Conservation (phyloP, 2,113 vertebrate species). For the Forbesichthys papilliferus region DNA sequence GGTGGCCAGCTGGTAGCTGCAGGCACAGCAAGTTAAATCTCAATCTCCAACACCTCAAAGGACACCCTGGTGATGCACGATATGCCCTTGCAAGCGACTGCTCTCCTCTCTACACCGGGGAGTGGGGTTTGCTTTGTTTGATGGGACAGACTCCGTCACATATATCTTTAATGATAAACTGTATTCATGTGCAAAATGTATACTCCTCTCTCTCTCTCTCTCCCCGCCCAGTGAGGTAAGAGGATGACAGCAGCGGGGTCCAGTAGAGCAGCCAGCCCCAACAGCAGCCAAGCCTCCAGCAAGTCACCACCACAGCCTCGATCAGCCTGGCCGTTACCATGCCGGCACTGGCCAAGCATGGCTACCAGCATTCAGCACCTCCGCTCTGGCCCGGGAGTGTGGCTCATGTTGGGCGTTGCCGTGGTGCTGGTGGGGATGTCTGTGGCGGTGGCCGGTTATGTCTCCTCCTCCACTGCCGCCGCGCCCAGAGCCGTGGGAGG, state of each 20-base stretch:
- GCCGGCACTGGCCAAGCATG: slow-evolving; percentile 42
- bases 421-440: slow-evolving; percentile 90
- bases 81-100: too few species aligned
- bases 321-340: slow-evolving; percentile 47
- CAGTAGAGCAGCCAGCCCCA: slow-evolving; percentile 48
- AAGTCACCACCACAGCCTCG: slow-evolving; percentile 37
- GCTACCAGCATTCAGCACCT: slow-evolving; percentile 80
- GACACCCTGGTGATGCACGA: too few species aligned
- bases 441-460: slow-evolving; percentile 90
- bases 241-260: slow-evolving; percentile 61
- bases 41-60: too few species aligned
- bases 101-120: too few species aligned
- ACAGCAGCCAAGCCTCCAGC: slow-evolving; percentile 55
- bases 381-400: slow-evolving; percentile 87
- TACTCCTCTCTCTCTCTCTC: neutral
- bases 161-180: too few species aligned
- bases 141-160: too few species aligned
- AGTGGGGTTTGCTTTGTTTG: too few species aligned
- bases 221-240: slow-evolving; percentile 51
- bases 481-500: slow-evolving; percentile 26
- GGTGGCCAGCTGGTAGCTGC: too few species aligned
- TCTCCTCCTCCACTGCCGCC: slow-evolving; percentile 57
- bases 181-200: too few species aligned
- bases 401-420: slow-evolving; percentile 84
- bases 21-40: too few species aligned